Conservation (phyloP, 2,797 vertebrate species). For the Echeneis naucrates region DNA sequence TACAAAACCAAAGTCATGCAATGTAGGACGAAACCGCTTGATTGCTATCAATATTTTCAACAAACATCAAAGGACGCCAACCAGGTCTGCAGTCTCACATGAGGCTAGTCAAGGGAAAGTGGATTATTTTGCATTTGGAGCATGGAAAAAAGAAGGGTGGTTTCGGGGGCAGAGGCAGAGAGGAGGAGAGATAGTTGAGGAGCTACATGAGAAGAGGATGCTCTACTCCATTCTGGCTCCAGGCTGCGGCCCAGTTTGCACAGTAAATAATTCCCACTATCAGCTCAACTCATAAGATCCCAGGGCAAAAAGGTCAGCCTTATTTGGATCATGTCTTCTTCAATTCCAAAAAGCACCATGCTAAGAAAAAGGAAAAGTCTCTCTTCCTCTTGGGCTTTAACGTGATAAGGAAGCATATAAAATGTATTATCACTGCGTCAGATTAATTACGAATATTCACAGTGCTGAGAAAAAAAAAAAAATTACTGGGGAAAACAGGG, state of each 20-base stretch:
- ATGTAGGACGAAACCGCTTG: constrained; percentile 44
- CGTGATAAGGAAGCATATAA: constrained; percentile 80
- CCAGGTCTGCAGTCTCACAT: constrained; percentile 57
- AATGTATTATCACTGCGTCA: constrained; percentile 79
- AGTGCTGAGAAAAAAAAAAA: constrained; percentile 70
- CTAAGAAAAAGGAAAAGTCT: constrained; percentile 32
- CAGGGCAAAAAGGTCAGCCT: constrained; percentile 69
- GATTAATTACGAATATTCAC: constrained; percentile 85
- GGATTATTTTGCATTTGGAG: constrained; percentile 73
- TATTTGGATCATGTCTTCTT: constrained; percentile 69
- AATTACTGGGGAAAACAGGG: constrained; percentile 63
- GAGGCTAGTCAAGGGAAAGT: constrained; percentile 50
- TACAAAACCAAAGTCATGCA: constrained; percentile 34
- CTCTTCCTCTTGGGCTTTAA: constrained; percentile 56
- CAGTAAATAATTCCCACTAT: constrained; percentile 78
- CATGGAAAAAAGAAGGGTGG: constrained; percentile 44
- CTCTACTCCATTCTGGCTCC: constrained; percentile 62
- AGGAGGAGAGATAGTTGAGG: constrained; percentile 54
- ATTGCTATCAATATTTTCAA: constrained; percentile 63
- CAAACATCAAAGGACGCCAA: constrained; percentile 62
- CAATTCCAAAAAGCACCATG: constrained; percentile 68
- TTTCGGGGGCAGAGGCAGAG: constrained; percentile 56
- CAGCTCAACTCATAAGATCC: constrained; percentile 71
- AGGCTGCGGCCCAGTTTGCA: constrained; percentile 69
- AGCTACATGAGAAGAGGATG: constrained; percentile 61